Conservation (phyloP, 2,797 vertebrate genomes). For the Mastacembelus armatus region DNA sequence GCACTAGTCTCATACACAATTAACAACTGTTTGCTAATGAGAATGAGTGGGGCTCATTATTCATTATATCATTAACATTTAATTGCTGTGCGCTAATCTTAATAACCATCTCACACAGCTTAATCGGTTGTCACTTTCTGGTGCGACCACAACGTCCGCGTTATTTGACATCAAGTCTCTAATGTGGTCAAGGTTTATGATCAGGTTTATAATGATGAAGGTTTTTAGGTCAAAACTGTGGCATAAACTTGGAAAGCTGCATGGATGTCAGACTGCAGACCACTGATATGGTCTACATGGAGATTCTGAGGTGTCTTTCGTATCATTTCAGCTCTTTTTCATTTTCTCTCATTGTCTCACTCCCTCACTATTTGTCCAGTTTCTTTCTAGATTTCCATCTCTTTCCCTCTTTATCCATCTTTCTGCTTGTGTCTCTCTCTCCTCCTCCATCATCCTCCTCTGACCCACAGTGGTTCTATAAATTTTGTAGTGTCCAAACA, state of each 20-base stretch:
- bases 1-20: slow-evolving; percentile 47
- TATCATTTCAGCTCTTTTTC: slow-evolving; percentile 12
- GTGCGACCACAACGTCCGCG: slow-evolving; percentile 17
- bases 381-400: slow-evolving; percentile 2
- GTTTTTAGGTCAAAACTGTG: slow-evolving; percentile 15
- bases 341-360: slow-evolving; percentile 7
- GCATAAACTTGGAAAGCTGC: slow-evolving; percentile 23
- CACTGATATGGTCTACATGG: slow-evolving; percentile 3
- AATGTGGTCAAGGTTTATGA: slow-evolving; percentile 17
- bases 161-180: slow-evolving; percentile 41
- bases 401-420: slow-evolving; percentile 11
- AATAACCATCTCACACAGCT: slow-evolving; percentile 68
- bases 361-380: too few relatives aligned
- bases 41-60: slow-evolving; percentile 68
- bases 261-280: slow-evolving; percentile 15
- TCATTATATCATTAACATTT: slow-evolving; percentile 78
- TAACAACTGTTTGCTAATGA: slow-evolving; percentile 78
- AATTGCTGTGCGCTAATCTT: slow-evolving; percentile 75
- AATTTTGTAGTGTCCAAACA: slow-evolving; percentile 32
- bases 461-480: slow-evolving; percentile 26
- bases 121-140: slow-evolving; percentile 68
- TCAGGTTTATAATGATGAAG: slow-evolving; percentile 12
- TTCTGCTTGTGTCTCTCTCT: slow-evolving; percentile 14
- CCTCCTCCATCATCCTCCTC: slow-evolving; percentile 10
- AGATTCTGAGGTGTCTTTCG: slow-evolving; percentile 10